Evolutionary conservation across 2,888 invertebrate species (phyloP), one percentile per base, ranked within the genome.

Genomic region (Ellobium chinense): DNA sequence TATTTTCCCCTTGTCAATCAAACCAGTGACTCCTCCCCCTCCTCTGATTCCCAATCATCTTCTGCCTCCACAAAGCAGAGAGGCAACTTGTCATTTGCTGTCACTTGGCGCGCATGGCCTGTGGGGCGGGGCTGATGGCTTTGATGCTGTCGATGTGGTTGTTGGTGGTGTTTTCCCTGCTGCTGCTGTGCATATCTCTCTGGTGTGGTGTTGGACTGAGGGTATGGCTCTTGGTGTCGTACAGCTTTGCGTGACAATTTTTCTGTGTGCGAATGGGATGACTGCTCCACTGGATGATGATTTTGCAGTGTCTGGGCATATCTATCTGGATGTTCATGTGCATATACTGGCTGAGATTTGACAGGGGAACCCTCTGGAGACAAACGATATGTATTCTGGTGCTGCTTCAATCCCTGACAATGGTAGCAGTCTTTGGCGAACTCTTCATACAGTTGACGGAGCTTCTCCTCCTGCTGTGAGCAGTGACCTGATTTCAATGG

Each of bases 1-100:
- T n/a, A n/a, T n/a, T n/a, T n/a, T n/a, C n/a, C n/a, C n/a, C n/a
- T 3, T 27, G 39, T 29, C 54, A 54, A 66, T 86, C 82, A 87
- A 14, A 89, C 88, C 54, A 88, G 68, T 34, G 89, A 88, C 76
- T 88, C 89, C 76, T 89, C 88, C 36, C 87, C 88, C 63, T 88
- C 89, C 77, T 87, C 86, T 60, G 84, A 87, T n/a, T 84, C 84
- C 70, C 85, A 82, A 1, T 76, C 80, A 39, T 78, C 76, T 7
- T 46, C 65, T 56, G 60, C 29, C 68, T 31, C 65, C 9, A 14
- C 34, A 63, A 14, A 29, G 60, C 24, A 80, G n/a, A 73, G 21
- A 36, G 66, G 39, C 31, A 66, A 24, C 39, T 68, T 73, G 21
- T 63, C 36, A 24, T 27, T 36, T 0, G 73, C 37, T 37, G 37